Percentiles rank a stretch among this genome's conserved stretches.
Conservation (phyloP, 2,113 vertebrate genomes). For the Macrotus californicus region DNA sequence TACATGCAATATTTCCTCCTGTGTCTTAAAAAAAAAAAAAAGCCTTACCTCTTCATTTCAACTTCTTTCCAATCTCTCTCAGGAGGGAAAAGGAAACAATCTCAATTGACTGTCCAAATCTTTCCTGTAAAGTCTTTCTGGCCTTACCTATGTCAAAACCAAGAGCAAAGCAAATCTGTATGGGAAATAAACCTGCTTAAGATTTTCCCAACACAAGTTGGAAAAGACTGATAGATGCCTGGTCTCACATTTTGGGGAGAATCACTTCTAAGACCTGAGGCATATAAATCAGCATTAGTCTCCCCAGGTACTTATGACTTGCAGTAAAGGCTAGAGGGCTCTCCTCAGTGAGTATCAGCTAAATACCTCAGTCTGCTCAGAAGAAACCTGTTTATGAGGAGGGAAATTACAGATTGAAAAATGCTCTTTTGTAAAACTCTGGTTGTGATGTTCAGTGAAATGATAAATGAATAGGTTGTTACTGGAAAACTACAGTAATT, state of each 20-base stretch:
- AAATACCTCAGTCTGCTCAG: slow-evolving; percentile 29
- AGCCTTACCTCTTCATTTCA: background rate
- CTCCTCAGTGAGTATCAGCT: background rate
- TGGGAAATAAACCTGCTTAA: background rate
- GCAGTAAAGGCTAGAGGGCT: background rate
- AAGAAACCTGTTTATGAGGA: slow-evolving; percentile 22
- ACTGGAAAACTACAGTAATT: slow-evolving; percentile 77
- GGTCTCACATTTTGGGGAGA: background rate
- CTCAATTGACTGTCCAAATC: background rate
- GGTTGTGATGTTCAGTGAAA: slow-evolving; percentile 63
- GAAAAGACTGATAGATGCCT: background rate
- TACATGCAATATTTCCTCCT: slow-evolving; percentile 11
- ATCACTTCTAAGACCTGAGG: background rate
- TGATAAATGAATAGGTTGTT: slow-evolving; percentile 81
- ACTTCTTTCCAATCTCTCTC: slow-evolving; percentile 1
- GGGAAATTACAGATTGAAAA: slow-evolving; percentile 62
- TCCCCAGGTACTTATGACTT: background rate
- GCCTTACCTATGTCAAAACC: background rate
- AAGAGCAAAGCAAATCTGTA: slow-evolving; percentile 37
- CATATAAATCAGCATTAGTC: background rate
- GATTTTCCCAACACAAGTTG: background rate
- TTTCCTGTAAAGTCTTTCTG: slow-evolving; percentile 12
- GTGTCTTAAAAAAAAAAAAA: slow-evolving; percentile 21
- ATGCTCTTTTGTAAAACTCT: slow-evolving; percentile 64
- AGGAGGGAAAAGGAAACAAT: background rate